Conservation (phyloP, 1,140 invertebrate genomes). For the Sesamia nonagrioides region DNA sequence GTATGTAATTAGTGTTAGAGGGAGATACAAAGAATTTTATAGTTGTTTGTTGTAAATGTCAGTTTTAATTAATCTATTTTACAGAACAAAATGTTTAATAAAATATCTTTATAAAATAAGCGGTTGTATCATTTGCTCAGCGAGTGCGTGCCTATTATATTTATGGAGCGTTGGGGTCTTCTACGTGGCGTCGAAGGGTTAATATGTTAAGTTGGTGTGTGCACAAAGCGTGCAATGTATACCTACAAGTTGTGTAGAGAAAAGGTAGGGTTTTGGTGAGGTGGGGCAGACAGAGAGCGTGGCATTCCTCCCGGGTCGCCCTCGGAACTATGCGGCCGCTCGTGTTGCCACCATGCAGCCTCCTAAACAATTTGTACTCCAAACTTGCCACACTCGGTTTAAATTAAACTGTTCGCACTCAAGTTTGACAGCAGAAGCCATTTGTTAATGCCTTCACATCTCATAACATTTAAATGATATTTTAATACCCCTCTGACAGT, state of each 20-base stretch:
- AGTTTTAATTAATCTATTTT: conserved; percentile 87
- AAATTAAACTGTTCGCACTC: conserved; percentile 39
- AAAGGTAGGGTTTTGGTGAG: conserved; percentile 67
- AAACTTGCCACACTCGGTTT: conserved; percentile 37
- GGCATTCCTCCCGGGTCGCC: conserved; percentile 68
- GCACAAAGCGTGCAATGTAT: conserved; percentile 59
- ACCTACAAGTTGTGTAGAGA: conserved; percentile 56
- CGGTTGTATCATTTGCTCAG: conserved; percentile 38
- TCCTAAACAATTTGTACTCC: conserved; percentile 44
- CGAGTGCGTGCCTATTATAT: not conserved
- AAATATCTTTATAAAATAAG: conserved; percentile 84
- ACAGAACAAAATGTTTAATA: conserved; percentile 86
- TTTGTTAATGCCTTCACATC: conserved; percentile 22
- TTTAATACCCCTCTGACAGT: conserved; percentile 9
- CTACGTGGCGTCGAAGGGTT: conserved; percentile 39
- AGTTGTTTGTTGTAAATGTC: conserved; percentile 86
- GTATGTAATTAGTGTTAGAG: conserved; percentile 79
- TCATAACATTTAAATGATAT: conserved; percentile 17
- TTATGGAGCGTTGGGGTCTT: conserved; percentile 14
- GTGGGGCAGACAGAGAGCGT: conserved; percentile 58
- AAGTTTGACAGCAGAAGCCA: conserved; percentile 28
- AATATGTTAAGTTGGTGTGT: conserved; percentile 54
- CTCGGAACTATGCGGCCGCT: conserved; percentile 70
- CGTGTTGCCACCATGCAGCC: conserved; percentile 45
- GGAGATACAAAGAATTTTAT: conserved; percentile 83